Base-by-base conservation (phyloP, 1,140 invertebrate species). In the Drosophila dunni region DNA sequence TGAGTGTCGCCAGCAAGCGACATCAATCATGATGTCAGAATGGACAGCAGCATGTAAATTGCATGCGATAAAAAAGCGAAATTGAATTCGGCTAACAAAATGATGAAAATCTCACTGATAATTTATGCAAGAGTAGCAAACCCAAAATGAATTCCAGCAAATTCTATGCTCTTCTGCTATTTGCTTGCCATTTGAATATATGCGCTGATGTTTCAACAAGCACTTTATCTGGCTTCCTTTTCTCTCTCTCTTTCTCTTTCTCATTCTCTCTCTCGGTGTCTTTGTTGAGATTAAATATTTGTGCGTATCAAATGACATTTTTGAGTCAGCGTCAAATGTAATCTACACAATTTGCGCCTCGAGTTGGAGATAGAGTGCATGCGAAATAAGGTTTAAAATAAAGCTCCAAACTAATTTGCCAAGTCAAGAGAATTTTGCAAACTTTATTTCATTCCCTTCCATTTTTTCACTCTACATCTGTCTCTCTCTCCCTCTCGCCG, bases 11-110 rank as follows among this genome's bases (percentile, higher is more conserved):
- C 79, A 33, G 83, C 83, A 77, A 61, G 54, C 54, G 79, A 77
- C 83, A 88, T 88, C 83, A 89, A 88, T 88, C 83, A 89, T 89
- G 83, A 72, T 79, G 83, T 88, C 83, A 80, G 64, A 80, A 80
- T 88, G 84, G 80, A 88, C 83, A 86, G 83, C 83, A 83, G 69
- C 83, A 88, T 86, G 83, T 88, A 86, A 86, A 86, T 88, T 86
- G 83, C 83, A 71, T 74, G 79, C 83, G 83, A 83, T 78, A 89
- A 89, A 83, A 29, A 89, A 77, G 71, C 57, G 69, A 89, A 88
- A 88, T 88, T 88, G 83, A 88, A 88, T 79, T 88, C 84, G 73
- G 62, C 75, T 75, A 88, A 88, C 83, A 88, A 80, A 89, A 89
- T 88, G 80, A 88, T 89, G 79, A 83, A 83, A 88, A 89, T 89